Evolutionary conservation across 1,140 invertebrate genomes (phyloP), one percentile per base, ranked within the genome.

Genomic region (Probaryconus sp.): DNA sequence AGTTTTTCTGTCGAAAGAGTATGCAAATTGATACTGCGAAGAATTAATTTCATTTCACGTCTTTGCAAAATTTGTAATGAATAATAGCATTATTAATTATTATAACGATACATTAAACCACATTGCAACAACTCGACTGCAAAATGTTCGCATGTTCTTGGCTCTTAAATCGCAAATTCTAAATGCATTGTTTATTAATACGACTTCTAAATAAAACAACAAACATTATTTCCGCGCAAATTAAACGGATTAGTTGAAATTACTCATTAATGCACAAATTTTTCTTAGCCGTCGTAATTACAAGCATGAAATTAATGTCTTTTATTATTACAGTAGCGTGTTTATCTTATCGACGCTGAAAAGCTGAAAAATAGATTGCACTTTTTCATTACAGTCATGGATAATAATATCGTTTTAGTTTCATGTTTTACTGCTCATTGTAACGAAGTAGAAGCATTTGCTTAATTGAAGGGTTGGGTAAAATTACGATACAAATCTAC

Each of bases 381-480:
- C 5, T 48, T 48, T 47, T 56, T 42, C 51, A 67, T 67, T 45
- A 56, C 1, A 24, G 5, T 24, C 21, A 24, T 24, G 37, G 28
- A 56, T 42, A 47, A 56, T 42, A 50, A 56, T 13, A 11, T 2
- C 3, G 14, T 4, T 43, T 53, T 53, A 43, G 14, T 53, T 43
- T 14, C 18, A 53, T 14, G 24, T 64, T 65, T 64, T 18, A 10
- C 10, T 14, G n/a, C 13, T 18, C 26, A 13, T 21, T 38, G 28
- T 16, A 45, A 21, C 17, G 17, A 45, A 17, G 5, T 47, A 58
- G 35, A 10, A 42, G 51, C 51, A 58, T 51, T 67, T 48, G 11
- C 45, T 60, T 60, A 68, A 68, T 60, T 68, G 38, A 68, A 60
- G 17, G 45, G 38, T 42, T 45, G 45, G 64, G 33, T 45, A 17